Percentiles rank a stretch among this genome's conserved stretches.
Evolutionary conservation across 2,113 vertebrate genomes (phyloP).

Genomic region (Rutilus rutilus): DNA sequence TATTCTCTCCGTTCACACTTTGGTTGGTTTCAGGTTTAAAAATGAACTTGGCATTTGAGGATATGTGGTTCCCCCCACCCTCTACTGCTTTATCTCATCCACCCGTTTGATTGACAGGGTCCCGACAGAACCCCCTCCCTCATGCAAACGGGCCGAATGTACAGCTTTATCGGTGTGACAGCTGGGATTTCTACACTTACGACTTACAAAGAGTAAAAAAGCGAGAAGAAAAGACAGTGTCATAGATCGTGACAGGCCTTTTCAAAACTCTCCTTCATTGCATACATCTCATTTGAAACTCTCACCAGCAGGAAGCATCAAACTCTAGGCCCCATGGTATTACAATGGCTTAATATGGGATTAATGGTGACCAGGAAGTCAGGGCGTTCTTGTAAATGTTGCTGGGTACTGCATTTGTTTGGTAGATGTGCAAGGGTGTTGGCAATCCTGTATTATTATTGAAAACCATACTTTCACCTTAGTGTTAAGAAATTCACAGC

Average conservation of each 20-base stretch:
- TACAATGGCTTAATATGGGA: slow-evolving; percentile 33
- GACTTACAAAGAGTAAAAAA: slow-evolving; percentile 69
- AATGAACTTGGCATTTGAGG: slow-evolving; percentile 70
- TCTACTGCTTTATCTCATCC: slow-evolving; percentile 64
- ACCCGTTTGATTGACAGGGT: slow-evolving; percentile 82
- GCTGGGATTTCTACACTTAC: slow-evolving; percentile 70
- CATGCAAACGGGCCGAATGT: slow-evolving; percentile 74
- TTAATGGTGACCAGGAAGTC: slow-evolving; percentile 26
- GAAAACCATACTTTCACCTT: background rate
- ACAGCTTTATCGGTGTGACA: slow-evolving; percentile 75
- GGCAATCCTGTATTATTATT: background rate
- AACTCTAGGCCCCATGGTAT: slow-evolving; percentile 51
- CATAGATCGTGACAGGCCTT: slow-evolving; percentile 65
- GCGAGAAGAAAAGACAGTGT: slow-evolving; percentile 62
- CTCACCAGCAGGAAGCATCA: slow-evolving; percentile 85
- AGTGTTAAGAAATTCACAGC: background rate
- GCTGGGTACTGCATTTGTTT: background rate
- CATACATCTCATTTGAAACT: slow-evolving; percentile 72
- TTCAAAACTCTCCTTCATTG: slow-evolving; percentile 54
- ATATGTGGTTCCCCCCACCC: slow-evolving; percentile 66
- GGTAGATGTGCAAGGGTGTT: background rate
- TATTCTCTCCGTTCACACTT: slow-evolving; percentile 35
- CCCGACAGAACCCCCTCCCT: slow-evolving; percentile 78
- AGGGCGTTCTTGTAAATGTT: background rate
- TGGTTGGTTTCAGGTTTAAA: slow-evolving; percentile 77